These are phyloP conservation scores for Cinclus mexicanus DNA, from an alignment of 2,113 vertebrate genomes.

Conservation along the genomic window DNA sequence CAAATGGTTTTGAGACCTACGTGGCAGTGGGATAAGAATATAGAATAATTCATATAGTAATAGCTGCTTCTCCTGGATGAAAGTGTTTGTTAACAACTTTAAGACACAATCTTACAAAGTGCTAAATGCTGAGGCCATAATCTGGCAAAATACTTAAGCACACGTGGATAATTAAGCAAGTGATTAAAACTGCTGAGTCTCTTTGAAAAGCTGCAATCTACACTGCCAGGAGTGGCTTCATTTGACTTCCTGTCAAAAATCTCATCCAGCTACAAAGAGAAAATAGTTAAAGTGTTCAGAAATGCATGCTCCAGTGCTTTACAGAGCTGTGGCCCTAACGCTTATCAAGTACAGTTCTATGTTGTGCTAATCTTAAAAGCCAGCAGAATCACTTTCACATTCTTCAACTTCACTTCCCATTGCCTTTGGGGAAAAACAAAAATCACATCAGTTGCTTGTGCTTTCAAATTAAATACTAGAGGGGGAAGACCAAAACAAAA, in stretches of 20 bases:
- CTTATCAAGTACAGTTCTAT: not conserved
- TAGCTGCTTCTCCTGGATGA: not conserved
- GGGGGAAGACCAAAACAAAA: not conserved
- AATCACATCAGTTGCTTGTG: not conserved
- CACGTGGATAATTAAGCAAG: slow-evolving; percentile 26
- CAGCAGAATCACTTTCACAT: not conserved
- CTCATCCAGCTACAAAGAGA: slow-evolving; percentile 21
- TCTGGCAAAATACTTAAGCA: not conserved
- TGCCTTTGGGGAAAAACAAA: not conserved
- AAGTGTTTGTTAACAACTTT: not conserved
- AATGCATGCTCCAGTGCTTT: slow-evolving; percentile 24
- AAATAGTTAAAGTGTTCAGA: slow-evolving; percentile 13
- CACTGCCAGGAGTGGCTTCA: not conserved
- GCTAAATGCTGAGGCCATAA: not conserved
- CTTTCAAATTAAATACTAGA: not conserved
- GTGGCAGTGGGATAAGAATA: not conserved
- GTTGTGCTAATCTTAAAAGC: slow-evolving; percentile 36
- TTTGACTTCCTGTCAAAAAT: slow-evolving; percentile 50
- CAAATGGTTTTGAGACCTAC: not conserved
- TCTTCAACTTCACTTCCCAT: not conserved
- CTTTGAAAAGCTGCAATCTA: slow-evolving; percentile 50
- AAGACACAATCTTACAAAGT: not conserved
- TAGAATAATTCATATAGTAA: not conserved
- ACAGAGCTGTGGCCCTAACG: not conserved
- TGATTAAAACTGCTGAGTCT: slow-evolving; percentile 46